Evolutionary conservation across 2,888 invertebrate species (phyloP).

Genomic region (Lasius fuliginosus): DNA sequence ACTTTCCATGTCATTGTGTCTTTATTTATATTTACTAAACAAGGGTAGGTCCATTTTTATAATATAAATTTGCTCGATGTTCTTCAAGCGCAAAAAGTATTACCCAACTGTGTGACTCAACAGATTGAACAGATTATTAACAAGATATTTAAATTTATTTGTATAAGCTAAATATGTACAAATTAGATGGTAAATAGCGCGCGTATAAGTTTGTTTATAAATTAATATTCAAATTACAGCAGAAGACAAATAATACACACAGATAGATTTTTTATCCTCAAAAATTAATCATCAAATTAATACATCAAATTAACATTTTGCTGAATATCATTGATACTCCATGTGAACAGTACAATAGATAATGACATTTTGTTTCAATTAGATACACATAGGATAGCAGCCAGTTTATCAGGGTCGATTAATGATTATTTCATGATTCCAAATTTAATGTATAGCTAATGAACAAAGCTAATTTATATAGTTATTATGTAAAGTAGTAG

Average conservation of each 20-base stretch:
- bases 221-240: constrained; percentile 2
- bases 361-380: constrained; percentile 51
- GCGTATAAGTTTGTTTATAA: constrained; percentile 39
- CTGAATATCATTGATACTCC: constrained; percentile 52
- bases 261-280: not conserved
- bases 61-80: constrained; percentile 37
- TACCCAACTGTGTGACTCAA: not conserved
- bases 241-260: not conserved
- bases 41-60: constrained; percentile 2
- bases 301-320: constrained; percentile 7
- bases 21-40: constrained; percentile 3
- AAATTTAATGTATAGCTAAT: constrained; percentile 56
- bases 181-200: constrained; percentile 43
- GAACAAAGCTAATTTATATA: constrained; percentile 49
- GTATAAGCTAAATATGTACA: constrained; percentile 51
- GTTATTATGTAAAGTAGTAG: constrained; percentile 24
- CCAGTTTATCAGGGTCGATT: constrained; percentile 49
- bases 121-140: constrained; percentile 40
- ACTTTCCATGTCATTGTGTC: not conserved
- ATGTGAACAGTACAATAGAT: constrained; percentile 64
- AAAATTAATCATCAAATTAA: not conserved
- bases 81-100: constrained; percentile 39
- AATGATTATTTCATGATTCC: constrained; percentile 53
- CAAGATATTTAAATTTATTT: constrained; percentile 39
- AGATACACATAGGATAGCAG: constrained; percentile 50